These are phyloP conservation scores for Dolichotis patagonum DNA, from an alignment of 2,113 vertebrate genomes.

Conservation along the genomic window DNA sequence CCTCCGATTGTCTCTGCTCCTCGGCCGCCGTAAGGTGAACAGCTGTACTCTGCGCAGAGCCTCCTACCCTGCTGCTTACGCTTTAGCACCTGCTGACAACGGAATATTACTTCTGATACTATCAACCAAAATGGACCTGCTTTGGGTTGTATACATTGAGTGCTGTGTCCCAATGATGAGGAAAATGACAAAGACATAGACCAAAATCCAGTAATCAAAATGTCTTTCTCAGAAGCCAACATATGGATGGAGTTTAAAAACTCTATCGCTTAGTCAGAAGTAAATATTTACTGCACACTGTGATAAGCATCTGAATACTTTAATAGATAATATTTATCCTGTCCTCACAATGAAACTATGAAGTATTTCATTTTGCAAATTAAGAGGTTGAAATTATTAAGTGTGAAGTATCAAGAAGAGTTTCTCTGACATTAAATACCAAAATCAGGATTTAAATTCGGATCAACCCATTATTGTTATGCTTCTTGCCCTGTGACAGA, in stretches of 20 bases:
- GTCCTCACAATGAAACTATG: neutral
- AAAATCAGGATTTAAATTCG: neutral
- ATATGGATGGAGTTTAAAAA: neutral
- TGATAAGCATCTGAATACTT: neutral
- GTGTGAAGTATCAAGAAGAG: neutral
- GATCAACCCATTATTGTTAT: rapidly evolving
- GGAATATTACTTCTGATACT: neutral
- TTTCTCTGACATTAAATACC: neutral
- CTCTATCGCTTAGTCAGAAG: neutral
- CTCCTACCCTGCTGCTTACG: neutral
- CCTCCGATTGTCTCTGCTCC: neutral
- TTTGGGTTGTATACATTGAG: neutral
- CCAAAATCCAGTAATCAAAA: neutral
- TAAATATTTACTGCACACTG: neutral
- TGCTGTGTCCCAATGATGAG: neutral
- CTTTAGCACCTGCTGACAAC: too few relatives aligned
- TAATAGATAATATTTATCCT: neutral
- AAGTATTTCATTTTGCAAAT: neutral
- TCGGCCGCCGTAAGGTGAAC: neutral
- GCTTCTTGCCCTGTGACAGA: neutral
- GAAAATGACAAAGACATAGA: neutral
- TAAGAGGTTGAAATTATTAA: neutral
- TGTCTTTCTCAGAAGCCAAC: neutral
- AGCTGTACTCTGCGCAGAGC: neutral
- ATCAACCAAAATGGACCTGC: neutral